phyloP scores from a whole-genome alignment of 2,797 vertebrate species.

The Trachops cirrhosus region DNA sequence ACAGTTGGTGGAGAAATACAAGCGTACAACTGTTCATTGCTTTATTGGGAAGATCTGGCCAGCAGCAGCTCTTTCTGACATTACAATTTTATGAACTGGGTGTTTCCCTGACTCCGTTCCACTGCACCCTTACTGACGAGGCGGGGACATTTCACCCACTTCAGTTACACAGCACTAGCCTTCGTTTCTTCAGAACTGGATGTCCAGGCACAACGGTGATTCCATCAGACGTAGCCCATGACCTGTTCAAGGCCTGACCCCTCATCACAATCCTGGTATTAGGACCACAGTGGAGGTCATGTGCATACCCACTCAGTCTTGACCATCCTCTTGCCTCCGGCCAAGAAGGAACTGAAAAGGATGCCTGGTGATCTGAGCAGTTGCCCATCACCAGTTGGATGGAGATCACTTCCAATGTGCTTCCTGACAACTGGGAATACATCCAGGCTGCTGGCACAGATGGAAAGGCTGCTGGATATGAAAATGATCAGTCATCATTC shows the following conservation, averaged over 20 bases:
- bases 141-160: background rate
- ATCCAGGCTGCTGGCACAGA: slow-evolving; percentile 49
- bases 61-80: background rate
- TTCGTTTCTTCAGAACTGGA: background rate
- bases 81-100: background rate
- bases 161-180: background rate
- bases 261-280: background rate
- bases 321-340: background rate
- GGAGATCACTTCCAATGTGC: background rate
- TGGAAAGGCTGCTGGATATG: slow-evolving; percentile 65
- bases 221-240: background rate
- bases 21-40: background rate
- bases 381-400: slow-evolving; percentile 30
- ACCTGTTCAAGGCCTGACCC: background rate
- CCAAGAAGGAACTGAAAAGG: slow-evolving; percentile 24
- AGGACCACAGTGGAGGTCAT: background rate
- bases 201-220: background rate
- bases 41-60: background rate
- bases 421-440: slow-evolving; percentile 59
- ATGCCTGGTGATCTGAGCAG: slow-evolving; percentile 49
- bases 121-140: background rate
- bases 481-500: slow-evolving; percentile 49
- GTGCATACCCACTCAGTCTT: background rate
- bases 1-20: background rate
- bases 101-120: background rate